Conservation (phyloP, 2,113 vertebrate genomes). For the Callionymus lyra region DNA sequence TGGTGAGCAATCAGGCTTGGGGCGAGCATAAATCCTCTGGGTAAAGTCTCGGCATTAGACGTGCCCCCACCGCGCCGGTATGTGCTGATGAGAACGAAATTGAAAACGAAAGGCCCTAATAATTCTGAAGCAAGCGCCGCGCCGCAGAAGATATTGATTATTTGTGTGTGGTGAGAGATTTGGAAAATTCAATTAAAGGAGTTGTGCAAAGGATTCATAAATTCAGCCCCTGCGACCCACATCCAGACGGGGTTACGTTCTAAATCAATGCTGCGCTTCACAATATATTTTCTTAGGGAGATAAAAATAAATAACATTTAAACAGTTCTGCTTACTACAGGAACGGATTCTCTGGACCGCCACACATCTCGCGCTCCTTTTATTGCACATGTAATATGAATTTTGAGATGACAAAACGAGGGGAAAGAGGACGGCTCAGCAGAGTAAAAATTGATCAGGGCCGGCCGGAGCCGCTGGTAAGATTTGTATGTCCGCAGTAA, state of each 20-base stretch:
- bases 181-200: conserved; percentile 99
- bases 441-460: conserved; percentile 99
- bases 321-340: conserved; percentile 99
- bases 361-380: too few relatives aligned
- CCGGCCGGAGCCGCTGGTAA: conserved; percentile 88
- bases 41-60: conserved; percentile 76
- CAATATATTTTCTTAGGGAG: conserved; percentile 99
- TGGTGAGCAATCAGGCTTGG: conserved; percentile 77
- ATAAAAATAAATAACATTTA: conserved; percentile 99
- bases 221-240: conserved; percentile 79
- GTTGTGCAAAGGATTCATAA: conserved; percentile 99
- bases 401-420: conserved; percentile 97
- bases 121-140: conserved; percentile 98
- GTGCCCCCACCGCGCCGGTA: conserved; percentile 82
- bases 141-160: conserved; percentile 97
- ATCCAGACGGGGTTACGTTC: conserved; percentile 93
- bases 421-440: conserved; percentile 89
- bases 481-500: conserved; percentile 99
- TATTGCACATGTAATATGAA: conserved; percentile 80
- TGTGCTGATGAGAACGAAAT: conserved; percentile 99
- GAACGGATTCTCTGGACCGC: conserved; percentile 81
- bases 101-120: conserved; percentile 94
- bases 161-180: conserved; percentile 99
- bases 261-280: conserved; percentile 99
- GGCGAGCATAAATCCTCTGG: conserved; percentile 78